Evolutionary conservation across 1,140 invertebrate species (phyloP), one percentile per base, ranked within the genome.

Genomic region (Chionoecetes opilio): DNA sequence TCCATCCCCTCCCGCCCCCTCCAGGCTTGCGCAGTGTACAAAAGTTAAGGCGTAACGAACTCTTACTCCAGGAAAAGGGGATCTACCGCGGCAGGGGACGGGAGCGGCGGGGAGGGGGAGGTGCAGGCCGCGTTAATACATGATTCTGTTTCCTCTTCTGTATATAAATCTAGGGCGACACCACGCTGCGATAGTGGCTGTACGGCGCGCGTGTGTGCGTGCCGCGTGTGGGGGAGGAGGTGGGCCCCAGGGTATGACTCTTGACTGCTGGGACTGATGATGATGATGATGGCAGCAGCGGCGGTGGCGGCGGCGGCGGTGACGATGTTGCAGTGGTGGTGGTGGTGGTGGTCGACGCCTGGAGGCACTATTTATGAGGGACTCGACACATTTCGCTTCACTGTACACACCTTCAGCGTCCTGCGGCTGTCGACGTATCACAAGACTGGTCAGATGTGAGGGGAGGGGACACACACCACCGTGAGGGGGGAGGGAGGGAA

Each of bases 11-110:
- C 41, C 94, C 34, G 75, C 38, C 94, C 75, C 35, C 41, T 95
- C 41, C 90, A 53, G 75, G 85, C 94, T 63, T 88, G 92, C 85
- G 87, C 46, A 95, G 91, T 95, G 94, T 95, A 95, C 94, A 95
- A 95, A 95, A 95, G 85, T 95, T 95, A 95, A 95, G 94, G 94
- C 94, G 94, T 89, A 95, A 95, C 94, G 41, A 95, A 92, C 90
- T 92, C 88, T 90, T 95, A 86, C 94, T 95, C 90, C 94, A 85
- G 63, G 63, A 85, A 41, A 92, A 63, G 85, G 75, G 75, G 89
- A 46, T 41, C 53, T 63, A 92, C 11, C n/a, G 82, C 34, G 82
- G 38, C 94, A 85, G 31, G 37, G 63, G 34, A 82, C 89, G 91
- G 86, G 94, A 82, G 84, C 90, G 21, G 90, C 82, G 38, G 90